Evolutionary conservation across 2,888 invertebrate species (phyloP).

Genomic region (Timema podura): DNA sequence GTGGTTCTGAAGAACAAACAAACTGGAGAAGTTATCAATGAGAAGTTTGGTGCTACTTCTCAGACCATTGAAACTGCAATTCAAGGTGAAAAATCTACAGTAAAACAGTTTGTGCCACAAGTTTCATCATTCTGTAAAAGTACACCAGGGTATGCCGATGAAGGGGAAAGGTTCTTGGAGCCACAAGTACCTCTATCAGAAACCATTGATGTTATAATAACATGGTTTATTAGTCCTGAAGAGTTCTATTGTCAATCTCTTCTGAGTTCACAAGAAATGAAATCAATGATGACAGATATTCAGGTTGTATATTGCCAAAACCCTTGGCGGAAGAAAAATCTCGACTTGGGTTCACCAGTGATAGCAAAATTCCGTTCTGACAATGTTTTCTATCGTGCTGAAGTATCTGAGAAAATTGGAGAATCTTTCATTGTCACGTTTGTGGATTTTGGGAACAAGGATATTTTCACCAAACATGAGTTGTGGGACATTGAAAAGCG

Average conservation of each 20-base stretch:
- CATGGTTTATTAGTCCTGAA: constrained; percentile 72
- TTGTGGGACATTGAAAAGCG: constrained; percentile 67
- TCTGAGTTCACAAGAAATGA: constrained; percentile 51
- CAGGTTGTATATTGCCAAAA: constrained; percentile 57
- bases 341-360: constrained; percentile 59
- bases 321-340: constrained; percentile 38
- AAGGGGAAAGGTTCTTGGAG: constrained; percentile 44
- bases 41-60: constrained; percentile 18
- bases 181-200: constrained; percentile 50
- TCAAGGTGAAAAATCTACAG: not conserved
- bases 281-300: constrained; percentile 65
- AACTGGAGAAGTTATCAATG: constrained; percentile 21
- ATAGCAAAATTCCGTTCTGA: constrained; percentile 69
- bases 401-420: constrained; percentile 42
- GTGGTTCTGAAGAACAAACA: constrained; percentile 34
- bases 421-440: constrained; percentile 62
- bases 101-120: too few species aligned
- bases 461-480: constrained; percentile 57
- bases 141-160: not conserved
- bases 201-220: constrained; percentile 58
- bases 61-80: not conserved
- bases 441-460: constrained; percentile 72
- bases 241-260: constrained; percentile 64
- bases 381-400: constrained; percentile 66
- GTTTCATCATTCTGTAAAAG: too few species aligned